phyloP scores from a whole-genome alignment of 2,888 invertebrate genomes.

The Nycteola revayana region DNA sequence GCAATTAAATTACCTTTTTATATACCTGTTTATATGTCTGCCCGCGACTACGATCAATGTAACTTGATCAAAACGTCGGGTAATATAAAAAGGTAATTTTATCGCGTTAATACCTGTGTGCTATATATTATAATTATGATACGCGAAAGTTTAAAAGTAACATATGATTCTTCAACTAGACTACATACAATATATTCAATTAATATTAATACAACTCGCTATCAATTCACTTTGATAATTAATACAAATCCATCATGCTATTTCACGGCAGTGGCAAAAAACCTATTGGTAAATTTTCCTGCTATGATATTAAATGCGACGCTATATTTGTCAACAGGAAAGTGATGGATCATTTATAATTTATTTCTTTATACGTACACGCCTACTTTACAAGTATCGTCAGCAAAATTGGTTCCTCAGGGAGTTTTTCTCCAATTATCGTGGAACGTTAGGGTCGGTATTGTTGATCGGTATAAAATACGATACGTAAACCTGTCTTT shows the following conservation, averaged over 20 bases:
- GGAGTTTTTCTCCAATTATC: conserved; percentile 74
- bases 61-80: no score
- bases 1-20: no score
- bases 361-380: conserved; percentile 49
- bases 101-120: no score
- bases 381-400: conserved; percentile 48
- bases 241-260: conserved; percentile 31
- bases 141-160: no score
- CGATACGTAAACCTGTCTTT: conserved; percentile 61
- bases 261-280: conserved; percentile 22
- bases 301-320: conserved; percentile 38
- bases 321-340: conserved; percentile 47
- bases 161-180: no score
- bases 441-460: conserved; percentile 57
- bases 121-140: no score
- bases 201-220: no score
- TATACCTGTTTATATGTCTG: no score
- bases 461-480: conserved; percentile 75
- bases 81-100: no score
- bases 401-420: conserved; percentile 73
- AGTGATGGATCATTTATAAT: conserved; percentile 65
- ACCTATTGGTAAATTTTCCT: conserved; percentile 31
- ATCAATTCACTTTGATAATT: conserved; percentile 25
- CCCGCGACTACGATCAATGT: no score
- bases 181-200: no score